These are phyloP conservation scores for Lycopodina hypogea DNA, from an alignment of 37 sponge, comb jelly and placozoan species.

Conservation along the genomic window DNA sequence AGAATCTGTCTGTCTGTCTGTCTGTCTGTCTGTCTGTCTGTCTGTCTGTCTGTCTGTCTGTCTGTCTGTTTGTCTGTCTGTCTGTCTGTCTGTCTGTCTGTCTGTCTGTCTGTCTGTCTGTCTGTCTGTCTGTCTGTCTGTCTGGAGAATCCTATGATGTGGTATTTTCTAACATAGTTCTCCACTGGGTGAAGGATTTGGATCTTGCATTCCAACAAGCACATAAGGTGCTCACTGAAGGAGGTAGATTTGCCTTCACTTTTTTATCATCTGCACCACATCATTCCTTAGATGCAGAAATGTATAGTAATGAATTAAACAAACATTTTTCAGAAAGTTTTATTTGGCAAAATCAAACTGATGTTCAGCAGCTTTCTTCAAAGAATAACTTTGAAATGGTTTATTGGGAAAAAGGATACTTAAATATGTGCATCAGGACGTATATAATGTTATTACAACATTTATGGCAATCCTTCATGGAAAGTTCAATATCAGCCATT, in stretches of 20 bases:
- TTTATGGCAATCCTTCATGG: neutral
- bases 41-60: too few species aligned
- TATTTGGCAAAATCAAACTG: neutral
- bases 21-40: too few species aligned
- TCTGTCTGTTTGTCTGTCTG: too few species aligned
- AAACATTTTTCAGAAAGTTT: neutral
- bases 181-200: neutral
- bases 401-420: too few species aligned
- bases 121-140: too few species aligned
- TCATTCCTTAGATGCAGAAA: neutral
- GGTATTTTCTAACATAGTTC: neutral
- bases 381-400: neutral
- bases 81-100: too few species aligned
- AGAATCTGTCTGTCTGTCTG: too few species aligned
- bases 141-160: neutral
- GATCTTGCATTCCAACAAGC: neutral
- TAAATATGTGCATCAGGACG: too few species aligned
- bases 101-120: too few species aligned
- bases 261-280: neutral
- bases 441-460: too few species aligned
- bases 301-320: neutral
- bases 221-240: neutral
- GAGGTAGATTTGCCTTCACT: constrained; percentile 6
- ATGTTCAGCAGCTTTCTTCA: neutral
- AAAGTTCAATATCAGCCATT: neutral